These are phyloP conservation scores for Cecidostiba fungosa DNA, from an alignment of 2,888 invertebrate genomes.

Conservation along the genomic window DNA sequence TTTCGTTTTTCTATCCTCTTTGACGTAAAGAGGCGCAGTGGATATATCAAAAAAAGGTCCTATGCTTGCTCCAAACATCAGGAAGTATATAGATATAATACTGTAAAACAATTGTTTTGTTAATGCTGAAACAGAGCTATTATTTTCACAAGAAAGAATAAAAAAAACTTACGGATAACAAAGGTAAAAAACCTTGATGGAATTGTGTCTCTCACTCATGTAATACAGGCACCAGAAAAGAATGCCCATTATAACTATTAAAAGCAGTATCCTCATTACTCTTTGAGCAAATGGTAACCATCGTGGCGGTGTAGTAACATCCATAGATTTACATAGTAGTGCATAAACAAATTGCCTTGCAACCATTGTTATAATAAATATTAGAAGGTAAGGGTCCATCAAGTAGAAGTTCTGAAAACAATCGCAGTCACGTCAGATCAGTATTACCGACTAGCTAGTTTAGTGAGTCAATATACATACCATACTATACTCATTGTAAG, in stretches of 20 bases:
- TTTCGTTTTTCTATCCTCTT: conserved; percentile 78
- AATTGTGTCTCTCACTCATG: conserved; percentile 88
- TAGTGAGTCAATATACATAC: conserved; percentile 81
- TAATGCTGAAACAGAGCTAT: conserved; percentile 11
- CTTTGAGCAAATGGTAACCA: conserved; percentile 76
- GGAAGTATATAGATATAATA: conserved; percentile 86
- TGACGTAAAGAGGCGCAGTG: conserved; percentile 76
- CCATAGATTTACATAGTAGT: conserved; percentile 82
- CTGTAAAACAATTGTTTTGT: conserved; percentile 35
- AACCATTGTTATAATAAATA: conserved; percentile 91
- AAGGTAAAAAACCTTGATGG: conserved; percentile 91
- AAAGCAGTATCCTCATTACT: conserved; percentile 82
- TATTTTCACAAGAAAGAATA: neutral
- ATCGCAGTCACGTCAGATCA: neutral
- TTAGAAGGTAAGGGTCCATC: conserved; percentile 93
- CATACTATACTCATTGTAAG: conserved; percentile 93
- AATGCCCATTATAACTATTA: conserved; percentile 83
- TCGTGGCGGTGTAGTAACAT: conserved; percentile 80
- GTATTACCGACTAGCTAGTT: conserved; percentile 44
- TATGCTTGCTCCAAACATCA: conserved; percentile 90
- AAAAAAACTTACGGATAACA: conserved; percentile 92
- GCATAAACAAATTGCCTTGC: conserved; percentile 90
- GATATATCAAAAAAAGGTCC: conserved; percentile 88
- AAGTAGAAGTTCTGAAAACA: conserved; percentile 94
- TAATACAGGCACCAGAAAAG: conserved; percentile 87